Percentiles rank a stretch among this genome's conserved stretches.
Evolutionary conservation across 2,888 invertebrate species (phyloP).

Genomic region (Pecten maximus): DNA sequence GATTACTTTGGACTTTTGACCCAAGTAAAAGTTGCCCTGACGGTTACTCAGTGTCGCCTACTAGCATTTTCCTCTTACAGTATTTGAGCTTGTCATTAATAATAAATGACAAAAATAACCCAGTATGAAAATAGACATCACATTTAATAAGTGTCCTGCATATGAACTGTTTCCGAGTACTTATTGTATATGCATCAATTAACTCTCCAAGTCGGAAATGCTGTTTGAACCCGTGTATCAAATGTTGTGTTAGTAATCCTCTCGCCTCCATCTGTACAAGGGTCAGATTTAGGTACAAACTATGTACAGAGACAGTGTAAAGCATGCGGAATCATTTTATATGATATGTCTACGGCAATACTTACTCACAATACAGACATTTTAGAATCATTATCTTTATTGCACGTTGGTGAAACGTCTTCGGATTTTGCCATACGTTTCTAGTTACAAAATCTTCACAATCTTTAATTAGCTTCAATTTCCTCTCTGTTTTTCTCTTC

Average conservation of each 20-base stretch:
- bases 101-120: not conserved
- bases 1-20: slow-evolving; percentile 9
- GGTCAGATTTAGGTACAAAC: not conserved
- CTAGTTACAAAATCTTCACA: too few relatives aligned
- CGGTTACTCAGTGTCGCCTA: not conserved
- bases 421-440: too few relatives aligned
- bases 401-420: too few relatives aligned
- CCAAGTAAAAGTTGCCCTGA: not conserved
- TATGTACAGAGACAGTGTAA: not conserved
- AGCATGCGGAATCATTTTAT: too few relatives aligned
- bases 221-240: slow-evolving; percentile 3
- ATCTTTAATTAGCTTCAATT: too few relatives aligned
- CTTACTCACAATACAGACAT: too few relatives aligned
- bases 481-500: too few relatives aligned
- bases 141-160: slow-evolving; percentile 8
- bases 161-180: slow-evolving; percentile 28
- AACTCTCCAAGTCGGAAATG: not conserved
- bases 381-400: too few relatives aligned
- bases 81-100: not conserved
- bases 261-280: not conserved
- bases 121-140: not conserved
- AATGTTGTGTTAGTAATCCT: not conserved
- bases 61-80: not conserved
- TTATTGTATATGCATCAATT: not conserved
- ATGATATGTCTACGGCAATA: too few relatives aligned